Evolutionary conservation across 2,888 invertebrate genomes (phyloP), one percentile per base, ranked within the genome.

Genomic region (Agrilus mali): DNA sequence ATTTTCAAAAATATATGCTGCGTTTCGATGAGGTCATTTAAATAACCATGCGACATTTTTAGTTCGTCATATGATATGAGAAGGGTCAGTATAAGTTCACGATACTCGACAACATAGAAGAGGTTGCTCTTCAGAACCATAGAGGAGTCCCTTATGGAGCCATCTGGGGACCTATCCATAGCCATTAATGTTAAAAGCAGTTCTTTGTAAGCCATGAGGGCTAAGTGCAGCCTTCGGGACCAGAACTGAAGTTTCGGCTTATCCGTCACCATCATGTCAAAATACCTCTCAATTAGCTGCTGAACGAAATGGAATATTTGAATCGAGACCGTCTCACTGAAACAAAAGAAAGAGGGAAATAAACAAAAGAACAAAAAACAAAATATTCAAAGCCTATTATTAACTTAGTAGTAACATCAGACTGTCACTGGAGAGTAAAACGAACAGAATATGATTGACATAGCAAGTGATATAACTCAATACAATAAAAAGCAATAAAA

Each of bases 241-340:
- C 94, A 96, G 32, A 79, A 67, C 5, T 75, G 68, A 49, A 80
- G 75, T 60, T 87, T 85, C 60, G 87, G 87, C 69, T 94, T 95
- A 60, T 96, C 93, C 38, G 79, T 75, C 52, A 72, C 68, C 59
- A 94, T 83, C 80, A 85, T 83, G 58, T 90, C 90, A 60, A 78
- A 78, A 60, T 82, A 87, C 49, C 76, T 78, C 59, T 92, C 90
- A 73, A 95, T 77, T 68, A 93, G 86, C 55, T 88, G 86, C 66
- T 96, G 94, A 46, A 95, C 85, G 67, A 89, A 89, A 69, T 97
- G 93, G 67, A 97, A 96, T 56, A 86, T 82, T 49, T 85, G 80
- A 4, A 90, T 80, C 14, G 90, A 86, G 75, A 96, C 78, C 2
- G 96, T 95, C 70, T 96, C 95, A 64, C 92, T 93, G 64, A 56